Base-by-base conservation (phyloP, 2,888 invertebrate genomes). In the Eupithecia inturbata region DNA sequence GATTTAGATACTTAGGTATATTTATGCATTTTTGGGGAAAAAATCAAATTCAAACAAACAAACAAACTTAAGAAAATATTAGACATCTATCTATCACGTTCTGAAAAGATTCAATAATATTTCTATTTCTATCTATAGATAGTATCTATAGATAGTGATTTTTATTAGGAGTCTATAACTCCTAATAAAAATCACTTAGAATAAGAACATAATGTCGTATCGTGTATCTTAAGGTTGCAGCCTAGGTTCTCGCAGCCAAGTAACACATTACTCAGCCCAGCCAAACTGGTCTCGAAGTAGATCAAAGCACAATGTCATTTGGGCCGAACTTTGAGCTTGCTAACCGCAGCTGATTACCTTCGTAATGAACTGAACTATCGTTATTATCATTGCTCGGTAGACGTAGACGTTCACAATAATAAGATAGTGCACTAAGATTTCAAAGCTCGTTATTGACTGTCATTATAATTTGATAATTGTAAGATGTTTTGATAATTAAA, bases 301-400 rank as follows among this genome's bases (percentile, higher is more conserved):
- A 88, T 90, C 89, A 90, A 87, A 85, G 90, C 84, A 88, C 90
- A 90, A 90, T 90, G 89, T 90, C 89, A 87, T 81, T 84, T 77
- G 67, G 72, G 82, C 79, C 82, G 81, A 82, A 81, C 84, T 82
- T 82, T 75, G 78, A 80, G 81, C 79, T 81, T 79, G 60, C 39
- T 77, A 74, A 75, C 73, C 74, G 75, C 79, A 77, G 77, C 77
- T 66, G 75, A 71, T 78, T 67, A 68, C 75, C 78, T 75, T 66
- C 39, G 66, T 62, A 76, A 67, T 68, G 77, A 64, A 72, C 36
- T 70, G 41, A 67, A 66, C 60, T 36, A 16, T 33, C 36, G 16
- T 66, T 39, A 66, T 22, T 1, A 39, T 14, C 39, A 66, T 66
- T 39, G 16, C 4, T 64, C 12, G 31, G 63, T 64, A 26, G 66